Base-by-base conservation (phyloP, 1,140 invertebrate genomes). In the Sarcophaga bullata region DNA sequence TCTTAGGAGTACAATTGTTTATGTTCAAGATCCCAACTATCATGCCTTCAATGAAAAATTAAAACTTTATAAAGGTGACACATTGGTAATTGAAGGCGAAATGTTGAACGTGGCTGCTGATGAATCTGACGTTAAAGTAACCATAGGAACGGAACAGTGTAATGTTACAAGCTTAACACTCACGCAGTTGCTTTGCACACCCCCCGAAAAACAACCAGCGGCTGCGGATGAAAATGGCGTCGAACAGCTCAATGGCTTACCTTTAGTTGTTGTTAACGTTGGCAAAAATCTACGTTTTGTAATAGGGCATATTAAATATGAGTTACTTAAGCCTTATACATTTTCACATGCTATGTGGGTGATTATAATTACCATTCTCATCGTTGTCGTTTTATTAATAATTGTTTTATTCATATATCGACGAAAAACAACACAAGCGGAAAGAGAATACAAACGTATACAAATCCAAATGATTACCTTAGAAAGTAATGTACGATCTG, bases 401-500 rank as follows among this genome's bases (percentile, higher is more conserved):
- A 92, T 97, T 73, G 95, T 98, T 25, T 92, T 98, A 58, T 93
- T 98, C 49, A 94, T 98, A 85, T 98, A 98, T 88, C 91, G 97
- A 84, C 92, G 97, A 75, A 97, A 98, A 91, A 98, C 96, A 75
- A 98, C 97, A 4, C 96, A 98, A 91, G 97, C 97, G 0, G 97
- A 99, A 90, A 91, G 97, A 62, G 97, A 98, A 89, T 99, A 98
- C 90, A 98, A 98, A 90, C 93, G 98, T 49, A 98, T 99, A 89
- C 98, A 99, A 91, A 97, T 99, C 86, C 98, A 99, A 91, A 98
- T 99, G 96, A 98, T 99, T 85, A 99, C 97, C n/a, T 91, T 99
- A 72, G 98, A 99, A 90, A 98, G 97, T 87, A 99, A 98, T 90
- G 98, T 99, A 0, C 93, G 98, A 76, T 96, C 97, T 85, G 98